Base-by-base conservation (phyloP, 1,140 invertebrate species). In the Pissodes strobi region DNA sequence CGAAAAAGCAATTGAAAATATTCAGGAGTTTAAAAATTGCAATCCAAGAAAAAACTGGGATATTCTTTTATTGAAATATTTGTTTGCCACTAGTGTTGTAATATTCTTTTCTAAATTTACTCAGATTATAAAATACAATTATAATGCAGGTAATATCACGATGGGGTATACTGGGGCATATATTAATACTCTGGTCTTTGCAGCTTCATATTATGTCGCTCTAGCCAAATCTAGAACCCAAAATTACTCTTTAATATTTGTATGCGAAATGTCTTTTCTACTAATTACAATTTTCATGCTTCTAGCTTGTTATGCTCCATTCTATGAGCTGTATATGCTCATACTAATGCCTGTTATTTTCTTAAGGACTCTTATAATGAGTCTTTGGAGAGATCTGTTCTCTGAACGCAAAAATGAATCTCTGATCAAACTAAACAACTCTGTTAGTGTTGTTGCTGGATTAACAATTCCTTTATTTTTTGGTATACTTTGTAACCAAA, bases 51-150 rank as follows among this genome's bases (percentile, higher is more conserved):
- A 53, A 22, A 39, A 67, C 38, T 67, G 66, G 66, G 66, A 67
- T 27, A n/a, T 67, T 17, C 25, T 67, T 12, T n/a, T 61, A 1
- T 17, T 63, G 6, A 67, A 63, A 57, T 67, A 58, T 39, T 17
- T 57, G 5, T 63, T 58, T 51, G 18, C 38, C 25, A 27, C 52
- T 9, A 63, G 66, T 52, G 21, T 62, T 4, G 52, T 53, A 2
- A 59, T 63, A 10, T 67, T 67, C 58, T 67, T 63, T 13, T 22
- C 59, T 2, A 67, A 67, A 46, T 67, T 67, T 46, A 21, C 60
- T 12, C 55, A 41, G 43, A 67, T 67, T 37, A 37, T 67, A 25
- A 67, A 41, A 17, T 12, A 59, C 30, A 67, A 67, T 46, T 67
- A 39, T 39, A 5, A 57, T 19, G 19, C 55, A 13, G n/a, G 17